Conservation (phyloP, 30 jellyfish, hydroid and myxozoan species). For the Chironex yamaguchii region DNA sequence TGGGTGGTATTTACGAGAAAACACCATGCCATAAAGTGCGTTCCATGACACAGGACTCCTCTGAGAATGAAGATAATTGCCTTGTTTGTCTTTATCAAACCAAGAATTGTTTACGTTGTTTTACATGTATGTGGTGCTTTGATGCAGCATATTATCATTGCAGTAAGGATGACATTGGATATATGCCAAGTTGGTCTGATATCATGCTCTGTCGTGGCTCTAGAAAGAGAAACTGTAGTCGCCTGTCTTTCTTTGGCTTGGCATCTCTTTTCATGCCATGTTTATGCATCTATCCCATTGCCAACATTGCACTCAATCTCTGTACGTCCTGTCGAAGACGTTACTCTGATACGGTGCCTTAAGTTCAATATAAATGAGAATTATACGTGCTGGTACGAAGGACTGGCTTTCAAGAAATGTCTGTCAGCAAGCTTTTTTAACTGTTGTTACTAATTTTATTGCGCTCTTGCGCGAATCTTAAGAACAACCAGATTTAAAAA, state of each 20-base stretch:
- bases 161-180: constrained; percentile 86
- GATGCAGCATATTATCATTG: constrained; percentile 92
- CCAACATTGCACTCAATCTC: too few species aligned
- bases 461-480: too few species aligned
- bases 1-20: too few species aligned
- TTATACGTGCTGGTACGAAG: too few species aligned
- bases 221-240: not conserved
- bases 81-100: not conserved
- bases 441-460: too few species aligned
- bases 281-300: not conserved
- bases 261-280: not conserved
- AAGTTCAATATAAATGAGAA: too few species aligned
- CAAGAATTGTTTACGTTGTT: constrained; percentile 20
- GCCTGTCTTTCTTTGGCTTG: not conserved
- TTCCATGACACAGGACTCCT: too few species aligned
- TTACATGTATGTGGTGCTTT: constrained; percentile 90
- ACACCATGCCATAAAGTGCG: too few species aligned
- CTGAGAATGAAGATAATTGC: not conserved
- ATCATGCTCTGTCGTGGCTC: not conserved
- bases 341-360: too few species aligned
- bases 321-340: not conserved
- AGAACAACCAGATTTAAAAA: too few species aligned
- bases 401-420: too few species aligned
- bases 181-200: not conserved
- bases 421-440: too few species aligned